phyloP scores from a whole-genome alignment of 2,888 invertebrate species.

The Cantharis nigra region DNA sequence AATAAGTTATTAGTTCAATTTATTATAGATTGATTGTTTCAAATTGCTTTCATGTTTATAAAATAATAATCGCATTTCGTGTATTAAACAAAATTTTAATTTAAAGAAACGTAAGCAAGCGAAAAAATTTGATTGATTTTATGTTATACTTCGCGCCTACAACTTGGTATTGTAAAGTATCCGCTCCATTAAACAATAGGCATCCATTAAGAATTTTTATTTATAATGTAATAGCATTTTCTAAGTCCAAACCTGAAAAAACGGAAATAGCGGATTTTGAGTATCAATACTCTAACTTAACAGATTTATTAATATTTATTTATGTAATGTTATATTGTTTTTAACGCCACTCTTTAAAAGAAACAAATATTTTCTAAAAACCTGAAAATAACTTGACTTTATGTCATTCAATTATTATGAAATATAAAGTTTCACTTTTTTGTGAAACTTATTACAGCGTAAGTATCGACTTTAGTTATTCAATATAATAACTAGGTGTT shows the following conservation, averaged over 20 bases:
- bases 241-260: background rate
- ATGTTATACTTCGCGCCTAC: conserved; percentile 22
- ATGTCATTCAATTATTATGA: too few species aligned
- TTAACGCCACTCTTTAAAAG: background rate
- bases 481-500: too few species aligned
- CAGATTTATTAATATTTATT: too few species aligned
- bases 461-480: too few species aligned
- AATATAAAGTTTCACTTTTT: too few species aligned
- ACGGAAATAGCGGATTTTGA: background rate
- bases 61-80: background rate
- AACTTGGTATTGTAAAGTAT: conserved; percentile 23
- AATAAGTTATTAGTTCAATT: background rate
- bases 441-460: too few species aligned
- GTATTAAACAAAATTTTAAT: background rate
- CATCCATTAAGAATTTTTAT: conserved; percentile 30
- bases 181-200: conserved; percentile 23
- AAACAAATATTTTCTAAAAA: too few species aligned
- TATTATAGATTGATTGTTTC: background rate
- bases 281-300: background rate
- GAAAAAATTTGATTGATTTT: conserved; percentile 18
- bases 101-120: background rate
- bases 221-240: conserved; percentile 16
- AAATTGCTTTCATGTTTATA: background rate
- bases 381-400: too few species aligned
- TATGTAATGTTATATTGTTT: background rate